These are phyloP conservation scores for Biston betularia DNA, from an alignment of 2,888 invertebrate species.

Conservation along the genomic window DNA sequence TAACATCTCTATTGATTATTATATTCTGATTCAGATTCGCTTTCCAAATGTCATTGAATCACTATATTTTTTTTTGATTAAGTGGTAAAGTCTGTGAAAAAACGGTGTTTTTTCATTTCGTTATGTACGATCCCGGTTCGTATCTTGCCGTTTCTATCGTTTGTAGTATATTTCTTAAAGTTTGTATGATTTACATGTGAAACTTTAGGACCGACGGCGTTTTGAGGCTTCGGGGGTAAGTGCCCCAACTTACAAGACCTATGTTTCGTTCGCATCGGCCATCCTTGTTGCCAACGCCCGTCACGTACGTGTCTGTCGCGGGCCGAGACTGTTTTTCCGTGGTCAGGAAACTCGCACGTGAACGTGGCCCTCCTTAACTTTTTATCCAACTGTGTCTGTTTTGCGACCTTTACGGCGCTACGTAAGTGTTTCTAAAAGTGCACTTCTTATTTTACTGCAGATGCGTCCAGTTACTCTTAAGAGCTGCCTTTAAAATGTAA, in stretches of 20 bases:
- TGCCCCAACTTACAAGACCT: background rate
- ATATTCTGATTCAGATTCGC: too few species aligned
- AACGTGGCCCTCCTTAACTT: conserved; percentile 50
- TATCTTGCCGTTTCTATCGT: too few species aligned
- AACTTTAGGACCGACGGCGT: background rate
- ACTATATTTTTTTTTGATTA: too few species aligned
- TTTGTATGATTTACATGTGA: background rate
- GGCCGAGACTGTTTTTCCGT: conserved; percentile 67
- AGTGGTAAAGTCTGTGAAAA: too few species aligned
- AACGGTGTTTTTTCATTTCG: too few species aligned
- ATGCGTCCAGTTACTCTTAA: conserved; percentile 15
- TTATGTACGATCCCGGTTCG: too few species aligned
- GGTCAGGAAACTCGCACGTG: conserved; percentile 68
- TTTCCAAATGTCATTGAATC: too few species aligned
- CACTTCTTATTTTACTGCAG: conserved; percentile 34
- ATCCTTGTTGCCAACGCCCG: conserved; percentile 58
- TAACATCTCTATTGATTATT: too few species aligned
- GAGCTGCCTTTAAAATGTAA: conserved; percentile 15
- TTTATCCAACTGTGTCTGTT: conserved; percentile 61
- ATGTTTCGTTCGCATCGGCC: conserved; percentile 37
- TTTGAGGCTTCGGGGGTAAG: background rate
- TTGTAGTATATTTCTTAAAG: too few species aligned
- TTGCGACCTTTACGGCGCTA: conserved; percentile 41
- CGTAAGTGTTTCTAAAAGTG: conserved; percentile 30
- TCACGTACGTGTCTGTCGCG: conserved; percentile 71